Percentiles rank a stretch among this genome's conserved stretches.
Conservation (phyloP, 1,140 invertebrate genomes). For the Heliconius hewitsoni region DNA sequence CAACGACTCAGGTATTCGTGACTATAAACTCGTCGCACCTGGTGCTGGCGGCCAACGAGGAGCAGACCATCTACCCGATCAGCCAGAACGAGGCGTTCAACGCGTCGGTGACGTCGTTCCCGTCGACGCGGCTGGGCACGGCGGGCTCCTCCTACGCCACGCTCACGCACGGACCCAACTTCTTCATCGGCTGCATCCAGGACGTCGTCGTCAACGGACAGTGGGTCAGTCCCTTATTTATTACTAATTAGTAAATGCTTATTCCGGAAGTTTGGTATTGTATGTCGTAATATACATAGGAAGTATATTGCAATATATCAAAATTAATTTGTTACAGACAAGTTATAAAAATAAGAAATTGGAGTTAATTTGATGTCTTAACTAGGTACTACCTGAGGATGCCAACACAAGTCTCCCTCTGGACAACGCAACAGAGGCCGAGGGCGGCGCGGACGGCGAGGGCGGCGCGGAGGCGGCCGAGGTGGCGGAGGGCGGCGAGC, state of each 20-base stretch:
- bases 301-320: too few relatives aligned
- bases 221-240: constrained; percentile 77
- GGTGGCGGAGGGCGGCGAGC: constrained; percentile 26
- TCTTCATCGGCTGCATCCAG: constrained; percentile 95
- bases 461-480: constrained; percentile 22
- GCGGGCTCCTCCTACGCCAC: constrained; percentile 86
- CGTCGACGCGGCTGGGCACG: constrained; percentile 89
- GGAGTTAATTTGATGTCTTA: too few relatives aligned
- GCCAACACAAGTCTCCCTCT: constrained; percentile 26
- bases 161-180: constrained; percentile 86
- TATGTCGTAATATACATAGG: too few relatives aligned
- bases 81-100: constrained; percentile 88
- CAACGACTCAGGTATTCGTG: constrained; percentile 85
- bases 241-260: too few relatives aligned
- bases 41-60: constrained; percentile 91
- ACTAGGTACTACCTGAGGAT: constrained; percentile 53
- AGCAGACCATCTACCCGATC: constrained; percentile 94
- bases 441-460: background rate
- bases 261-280: too few relatives aligned
- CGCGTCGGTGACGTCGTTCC: constrained; percentile 89
- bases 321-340: too few relatives aligned
- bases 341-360: too few relatives aligned
- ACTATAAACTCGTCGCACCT: constrained; percentile 92
- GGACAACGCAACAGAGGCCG: constrained; percentile 23
- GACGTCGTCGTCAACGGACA: constrained; percentile 93